A percentile compares a stretch with the other conserved stretches of the same genome.
These are phyloP conservation scores for Diadromus collaris DNA, from an alignment of 2,888 invertebrate species.

Conservation along the genomic window DNA sequence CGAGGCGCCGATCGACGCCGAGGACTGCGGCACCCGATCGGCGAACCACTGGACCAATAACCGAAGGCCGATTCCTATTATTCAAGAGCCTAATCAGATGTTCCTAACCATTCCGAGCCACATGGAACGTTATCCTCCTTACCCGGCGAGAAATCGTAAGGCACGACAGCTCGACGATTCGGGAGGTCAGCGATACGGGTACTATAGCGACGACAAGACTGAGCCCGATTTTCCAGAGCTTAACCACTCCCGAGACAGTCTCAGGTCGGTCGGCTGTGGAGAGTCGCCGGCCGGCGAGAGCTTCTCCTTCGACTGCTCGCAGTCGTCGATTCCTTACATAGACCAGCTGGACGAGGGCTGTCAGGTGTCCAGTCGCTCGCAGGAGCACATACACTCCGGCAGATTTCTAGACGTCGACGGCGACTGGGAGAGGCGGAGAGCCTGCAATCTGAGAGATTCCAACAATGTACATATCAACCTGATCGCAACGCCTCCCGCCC, in stretches of 20 bases:
- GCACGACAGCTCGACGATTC: slow-evolving; percentile 25
- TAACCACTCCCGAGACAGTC: slow-evolving; percentile 62
- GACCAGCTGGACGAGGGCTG: slow-evolving; percentile 68
- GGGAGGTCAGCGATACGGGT: slow-evolving; percentile 65
- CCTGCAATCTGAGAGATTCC: slow-evolving; percentile 35
- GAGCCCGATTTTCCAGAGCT: slow-evolving; percentile 69
- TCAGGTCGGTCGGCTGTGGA: slow-evolving; percentile 50
- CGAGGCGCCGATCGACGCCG: slow-evolving; percentile 63
- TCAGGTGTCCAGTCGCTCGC: slow-evolving; percentile 49
- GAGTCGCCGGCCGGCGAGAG: slow-evolving; percentile 17
- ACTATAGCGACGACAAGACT: slow-evolving; percentile 70
- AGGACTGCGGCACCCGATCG: slow-evolving; percentile 61
- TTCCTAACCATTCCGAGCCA: slow-evolving; percentile 74
- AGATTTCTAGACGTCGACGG: slow-evolving; percentile 1
- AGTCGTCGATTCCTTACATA: slow-evolving; percentile 69
- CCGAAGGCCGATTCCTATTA: slow-evolving; percentile 69
- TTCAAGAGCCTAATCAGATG: slow-evolving; percentile 70
- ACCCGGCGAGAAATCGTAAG: slow-evolving; percentile 61
- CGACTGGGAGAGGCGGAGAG: slow-evolving; percentile 12
- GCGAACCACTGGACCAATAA: slow-evolving; percentile 65
- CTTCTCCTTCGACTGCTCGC: slow-evolving; percentile 49
- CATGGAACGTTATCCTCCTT: slow-evolving; percentile 67
- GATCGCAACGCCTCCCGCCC: slow-evolving; percentile 39
- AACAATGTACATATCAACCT: slow-evolving; percentile 44
- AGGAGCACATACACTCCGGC: slow-evolving; percentile 47